Conservation (phyloP, 1,140 invertebrate species). For the Helicoverpa armigera region DNA sequence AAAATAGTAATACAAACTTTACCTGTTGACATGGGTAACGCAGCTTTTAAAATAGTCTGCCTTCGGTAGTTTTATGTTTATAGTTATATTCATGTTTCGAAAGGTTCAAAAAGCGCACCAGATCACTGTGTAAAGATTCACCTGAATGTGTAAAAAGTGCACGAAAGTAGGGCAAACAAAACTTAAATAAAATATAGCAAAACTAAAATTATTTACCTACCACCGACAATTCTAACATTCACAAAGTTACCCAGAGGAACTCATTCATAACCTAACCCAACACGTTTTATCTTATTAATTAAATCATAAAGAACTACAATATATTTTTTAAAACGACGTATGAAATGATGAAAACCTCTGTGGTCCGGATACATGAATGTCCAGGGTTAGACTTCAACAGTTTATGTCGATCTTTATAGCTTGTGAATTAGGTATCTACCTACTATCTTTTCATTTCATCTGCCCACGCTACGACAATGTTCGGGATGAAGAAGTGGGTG, state of each 20-base stretch:
- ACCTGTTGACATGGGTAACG: too few species aligned
- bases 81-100: too few species aligned
- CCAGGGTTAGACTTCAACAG: background rate
- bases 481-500: background rate
- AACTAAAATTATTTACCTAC: too few species aligned
- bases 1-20: background rate
- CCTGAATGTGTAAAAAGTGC: too few species aligned
- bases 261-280: background rate
- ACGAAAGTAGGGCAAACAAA: too few species aligned
- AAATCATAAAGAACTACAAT: conserved; percentile 4
- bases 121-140: too few species aligned
- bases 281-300: background rate
- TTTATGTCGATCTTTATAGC: conserved; percentile 22
- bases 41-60: too few species aligned
- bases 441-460: conserved; percentile 22
- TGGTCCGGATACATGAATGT: conserved; percentile 39
- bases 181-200: too few species aligned
- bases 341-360: conserved; percentile 7
- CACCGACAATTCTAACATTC: too few species aligned
- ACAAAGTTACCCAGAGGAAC: too few species aligned
- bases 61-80: too few species aligned
- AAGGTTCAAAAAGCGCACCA: too few species aligned
- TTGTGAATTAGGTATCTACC: conserved; percentile 8
- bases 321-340: background rate
- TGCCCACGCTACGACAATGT: conserved; percentile 28